These are phyloP conservation scores for Eilema caniola DNA, from an alignment of 2,888 invertebrate genomes.

Conservation along the genomic window DNA sequence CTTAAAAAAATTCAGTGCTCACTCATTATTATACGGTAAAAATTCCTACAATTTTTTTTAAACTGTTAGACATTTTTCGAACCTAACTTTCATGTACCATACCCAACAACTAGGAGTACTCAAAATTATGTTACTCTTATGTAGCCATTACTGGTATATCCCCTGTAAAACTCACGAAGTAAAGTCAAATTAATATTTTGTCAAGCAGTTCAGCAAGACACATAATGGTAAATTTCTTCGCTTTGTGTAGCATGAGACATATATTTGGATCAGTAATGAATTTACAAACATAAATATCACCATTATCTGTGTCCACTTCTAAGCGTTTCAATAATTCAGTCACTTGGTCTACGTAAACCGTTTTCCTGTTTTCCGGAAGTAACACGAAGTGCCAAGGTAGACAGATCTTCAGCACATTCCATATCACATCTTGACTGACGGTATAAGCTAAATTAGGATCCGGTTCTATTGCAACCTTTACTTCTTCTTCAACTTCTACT, in stretches of 20 bases:
- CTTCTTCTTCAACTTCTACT: conserved; percentile 63
- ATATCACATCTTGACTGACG: conserved; percentile 73
- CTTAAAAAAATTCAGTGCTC: background rate
- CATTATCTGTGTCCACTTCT: conserved; percentile 72
- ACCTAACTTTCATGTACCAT: too few relatives aligned
- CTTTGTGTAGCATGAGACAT: conserved; percentile 72
- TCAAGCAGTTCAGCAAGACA: conserved; percentile 66
- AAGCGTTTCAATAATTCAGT: conserved; percentile 62
- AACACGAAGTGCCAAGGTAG: conserved; percentile 78
- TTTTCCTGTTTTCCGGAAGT: conserved; percentile 65
- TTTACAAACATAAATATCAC: conserved; percentile 75
- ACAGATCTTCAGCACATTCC: conserved; percentile 75
- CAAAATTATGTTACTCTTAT: background rate
- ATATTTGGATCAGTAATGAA: conserved; percentile 70
- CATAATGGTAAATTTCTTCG: conserved; percentile 74
- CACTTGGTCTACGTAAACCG: conserved; percentile 67
- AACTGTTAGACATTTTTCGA: background rate
- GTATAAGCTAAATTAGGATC: conserved; percentile 70
- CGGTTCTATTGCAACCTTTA: conserved; percentile 57
- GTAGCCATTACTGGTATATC: background rate
- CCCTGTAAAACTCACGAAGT: background rate
- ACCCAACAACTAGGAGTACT: background rate
- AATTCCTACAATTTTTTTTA: background rate
- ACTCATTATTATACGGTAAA: background rate
- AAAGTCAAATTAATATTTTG: conserved; percentile 47